phyloP scores from a whole-genome alignment of 2,113 vertebrate genomes.

The Rousettus leschenaultii region DNA sequence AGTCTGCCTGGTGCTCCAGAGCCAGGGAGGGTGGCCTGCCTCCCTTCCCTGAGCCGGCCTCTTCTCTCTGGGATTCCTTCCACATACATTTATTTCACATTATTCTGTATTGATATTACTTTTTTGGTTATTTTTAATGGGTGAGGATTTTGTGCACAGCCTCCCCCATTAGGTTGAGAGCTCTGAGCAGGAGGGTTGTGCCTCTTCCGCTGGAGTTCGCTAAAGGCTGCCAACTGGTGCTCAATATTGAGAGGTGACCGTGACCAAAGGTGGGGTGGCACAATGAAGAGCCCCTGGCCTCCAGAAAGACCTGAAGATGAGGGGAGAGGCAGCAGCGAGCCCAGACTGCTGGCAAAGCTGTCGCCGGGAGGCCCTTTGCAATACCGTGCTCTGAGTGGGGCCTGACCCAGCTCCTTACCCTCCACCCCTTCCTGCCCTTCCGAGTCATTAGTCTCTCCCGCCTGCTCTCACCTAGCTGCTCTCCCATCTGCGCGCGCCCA shows the following conservation, averaged over 20 bases:
- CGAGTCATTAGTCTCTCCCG: background rate
- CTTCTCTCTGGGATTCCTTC: background rate
- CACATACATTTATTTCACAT: accelerated
- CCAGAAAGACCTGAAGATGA: background rate
- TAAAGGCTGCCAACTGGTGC: no score
- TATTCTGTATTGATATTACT: background rate
- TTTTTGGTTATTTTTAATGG: background rate
- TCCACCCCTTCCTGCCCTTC: accelerated
- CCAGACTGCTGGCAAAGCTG: accelerated
- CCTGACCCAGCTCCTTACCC: no score
- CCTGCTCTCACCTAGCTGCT: background rate
- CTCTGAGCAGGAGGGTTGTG: background rate
- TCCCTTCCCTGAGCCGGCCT: background rate
- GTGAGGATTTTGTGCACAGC: background rate
- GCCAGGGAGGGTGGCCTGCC: background rate
- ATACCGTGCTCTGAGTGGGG: no score
- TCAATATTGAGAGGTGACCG: background rate
- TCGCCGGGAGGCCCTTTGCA: background rate
- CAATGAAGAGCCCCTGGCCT: background rate
- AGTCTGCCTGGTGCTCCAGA: background rate
- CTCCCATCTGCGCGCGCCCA: background rate
- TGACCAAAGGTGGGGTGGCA: background rate
- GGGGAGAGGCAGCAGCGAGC: background rate
- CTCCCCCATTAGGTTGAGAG: no score
- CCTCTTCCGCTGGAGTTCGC: background rate